phyloP scores from a whole-genome alignment of 2,113 vertebrate genomes.

The Periophthalmus modestus region DNA sequence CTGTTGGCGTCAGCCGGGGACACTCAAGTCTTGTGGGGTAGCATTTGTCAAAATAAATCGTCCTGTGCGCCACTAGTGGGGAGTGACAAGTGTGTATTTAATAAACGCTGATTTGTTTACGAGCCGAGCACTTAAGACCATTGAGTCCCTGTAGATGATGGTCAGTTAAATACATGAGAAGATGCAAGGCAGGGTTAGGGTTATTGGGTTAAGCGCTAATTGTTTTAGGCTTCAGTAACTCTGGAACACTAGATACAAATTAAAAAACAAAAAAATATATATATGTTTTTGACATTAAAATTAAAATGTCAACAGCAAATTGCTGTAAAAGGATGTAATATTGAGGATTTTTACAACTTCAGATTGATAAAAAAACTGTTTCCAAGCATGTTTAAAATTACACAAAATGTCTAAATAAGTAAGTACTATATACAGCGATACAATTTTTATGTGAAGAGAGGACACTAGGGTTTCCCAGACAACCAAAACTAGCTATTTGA shows the following conservation, averaged over 20 bases:
- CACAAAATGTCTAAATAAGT: too few relatives aligned
- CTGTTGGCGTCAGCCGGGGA: constrained; percentile 80
- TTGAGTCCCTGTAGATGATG: constrained; percentile 40
- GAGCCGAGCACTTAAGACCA: constrained; percentile 72
- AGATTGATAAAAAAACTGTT: too few relatives aligned
- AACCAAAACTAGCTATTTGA: not conserved
- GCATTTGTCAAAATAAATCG: constrained; percentile 90
- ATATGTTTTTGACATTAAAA: too few relatives aligned
- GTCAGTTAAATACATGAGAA: constrained; percentile 58
- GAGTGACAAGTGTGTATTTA: constrained; percentile 82
- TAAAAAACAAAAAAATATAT: not conserved
- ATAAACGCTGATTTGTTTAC: constrained; percentile 85
- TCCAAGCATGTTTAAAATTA: not conserved
- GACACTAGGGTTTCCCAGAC: too few relatives aligned
- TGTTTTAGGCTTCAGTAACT: not conserved
- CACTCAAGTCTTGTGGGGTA: constrained; percentile 78
- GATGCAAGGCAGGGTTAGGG: constrained; percentile 34
- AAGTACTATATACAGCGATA: not conserved
- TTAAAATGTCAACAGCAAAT: too few relatives aligned
- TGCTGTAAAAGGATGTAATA: too few relatives aligned
- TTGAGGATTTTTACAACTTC: too few relatives aligned
- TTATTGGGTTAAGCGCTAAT: not conserved
- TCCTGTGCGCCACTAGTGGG: constrained; percentile 75
- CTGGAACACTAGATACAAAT: not conserved
- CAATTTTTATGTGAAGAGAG: not conserved